A percentile compares a stretch with the other conserved stretches of the same genome.
Conservation (phyloP, 2,888 invertebrate species). For the Drymonia ruficornis region DNA sequence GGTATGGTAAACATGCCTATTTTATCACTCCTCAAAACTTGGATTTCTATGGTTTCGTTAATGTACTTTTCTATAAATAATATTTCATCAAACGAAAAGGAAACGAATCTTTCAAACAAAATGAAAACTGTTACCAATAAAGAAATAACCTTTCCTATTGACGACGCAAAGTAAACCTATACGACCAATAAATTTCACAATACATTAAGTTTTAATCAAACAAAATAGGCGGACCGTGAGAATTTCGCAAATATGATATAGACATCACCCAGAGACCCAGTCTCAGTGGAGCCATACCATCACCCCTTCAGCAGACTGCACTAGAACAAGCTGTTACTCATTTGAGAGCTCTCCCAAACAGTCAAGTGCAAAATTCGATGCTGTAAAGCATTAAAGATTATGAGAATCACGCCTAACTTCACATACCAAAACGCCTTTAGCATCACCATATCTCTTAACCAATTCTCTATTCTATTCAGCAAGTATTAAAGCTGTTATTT, state of each 20-base stretch:
- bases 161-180: too few relatives aligned
- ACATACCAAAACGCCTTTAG: conserved; percentile 38
- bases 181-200: background rate
- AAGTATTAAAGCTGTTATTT: conserved; percentile 41
- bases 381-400: conserved; percentile 74
- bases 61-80: too few relatives aligned
- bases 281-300: conserved; percentile 37
- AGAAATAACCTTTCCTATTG: too few relatives aligned
- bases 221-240: conserved; percentile 64
- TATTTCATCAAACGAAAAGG: too few relatives aligned
- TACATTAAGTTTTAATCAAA: conserved; percentile 52
- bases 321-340: conserved; percentile 74
- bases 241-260: conserved; percentile 52
- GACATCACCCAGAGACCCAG: conserved; percentile 41
- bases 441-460: background rate
- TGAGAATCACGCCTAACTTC: conserved; percentile 74
- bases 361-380: conserved; percentile 81
- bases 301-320: conserved; percentile 32
- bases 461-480: conserved; percentile 20
- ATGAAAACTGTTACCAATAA: too few relatives aligned
- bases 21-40: too few relatives aligned
- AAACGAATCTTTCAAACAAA: too few relatives aligned
- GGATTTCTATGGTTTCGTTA: too few relatives aligned
- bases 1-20: too few relatives aligned
- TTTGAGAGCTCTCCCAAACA: conserved; percentile 48